A percentile compares a stretch with the other conserved stretches of the same genome.
These are phyloP conservation scores for Cirrhinus molitorella DNA, from an alignment of 2,797 vertebrate genomes.

Conservation along the genomic window DNA sequence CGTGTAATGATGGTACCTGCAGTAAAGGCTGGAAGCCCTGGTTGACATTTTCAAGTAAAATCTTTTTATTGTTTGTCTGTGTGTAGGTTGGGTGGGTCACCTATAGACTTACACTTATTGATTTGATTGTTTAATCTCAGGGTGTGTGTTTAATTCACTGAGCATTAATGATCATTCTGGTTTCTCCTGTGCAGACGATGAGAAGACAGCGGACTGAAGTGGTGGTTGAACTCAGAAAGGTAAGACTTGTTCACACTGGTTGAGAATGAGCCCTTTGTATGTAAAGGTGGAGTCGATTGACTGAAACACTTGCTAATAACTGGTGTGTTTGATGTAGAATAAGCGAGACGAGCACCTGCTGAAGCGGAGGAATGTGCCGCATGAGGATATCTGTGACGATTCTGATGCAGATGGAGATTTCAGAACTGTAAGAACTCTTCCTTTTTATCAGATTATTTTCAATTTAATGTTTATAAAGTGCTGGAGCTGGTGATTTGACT, in stretches of 20 bases:
- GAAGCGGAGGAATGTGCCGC: conserved; percentile 97
- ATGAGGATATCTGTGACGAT: conserved; percentile 96
- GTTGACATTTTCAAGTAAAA: not conserved
- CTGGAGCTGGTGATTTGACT: not conserved
- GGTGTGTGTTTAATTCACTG: not conserved
- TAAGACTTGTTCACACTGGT: conserved; percentile 66
- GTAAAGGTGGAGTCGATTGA: not conserved
- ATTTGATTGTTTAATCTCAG: not conserved
- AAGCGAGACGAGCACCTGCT: conserved; percentile 98
- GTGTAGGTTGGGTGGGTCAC: not conserved
- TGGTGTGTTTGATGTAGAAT: conserved; percentile 78
- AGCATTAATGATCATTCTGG: not conserved
- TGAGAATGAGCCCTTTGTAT: not conserved
- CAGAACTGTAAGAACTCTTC: conserved; percentile 86
- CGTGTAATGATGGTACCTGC: not conserved
- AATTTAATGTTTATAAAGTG: not conserved
- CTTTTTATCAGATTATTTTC: fast-evolving
- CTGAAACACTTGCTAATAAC: not conserved
- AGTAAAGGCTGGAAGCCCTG: not conserved
- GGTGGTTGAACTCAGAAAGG: conserved; percentile 98
- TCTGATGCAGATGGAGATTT: conserved; percentile 95
- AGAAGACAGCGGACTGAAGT: conserved; percentile 99
- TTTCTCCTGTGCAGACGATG: conserved; percentile 86
- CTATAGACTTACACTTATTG: not conserved
- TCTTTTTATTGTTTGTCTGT: not conserved